Conservation (phyloP, 2,113 vertebrate genomes). For the Manacus vitellinus region DNA sequence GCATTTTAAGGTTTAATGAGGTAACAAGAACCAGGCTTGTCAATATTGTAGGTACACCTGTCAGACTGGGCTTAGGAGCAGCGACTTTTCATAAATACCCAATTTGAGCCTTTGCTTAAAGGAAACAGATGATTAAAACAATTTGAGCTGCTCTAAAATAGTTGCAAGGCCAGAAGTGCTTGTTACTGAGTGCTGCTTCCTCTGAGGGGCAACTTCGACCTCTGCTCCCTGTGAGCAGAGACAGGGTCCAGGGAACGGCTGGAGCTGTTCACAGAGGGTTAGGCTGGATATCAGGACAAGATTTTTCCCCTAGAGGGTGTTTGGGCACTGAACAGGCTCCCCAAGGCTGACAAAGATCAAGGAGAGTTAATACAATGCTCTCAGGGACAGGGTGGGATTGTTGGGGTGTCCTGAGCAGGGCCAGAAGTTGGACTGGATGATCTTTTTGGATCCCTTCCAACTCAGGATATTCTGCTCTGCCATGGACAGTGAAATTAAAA, state of each 20-base stretch:
- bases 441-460: background rate
- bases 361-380: accelerated
- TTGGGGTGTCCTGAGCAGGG: background rate
- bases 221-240: background rate
- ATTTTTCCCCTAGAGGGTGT: background rate
- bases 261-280: accelerated
- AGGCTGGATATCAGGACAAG: accelerated
- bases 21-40: background rate
- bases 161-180: background rate
- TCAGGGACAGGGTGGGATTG: background rate
- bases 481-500: background rate
- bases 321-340: background rate
- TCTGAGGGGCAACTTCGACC: accelerated
- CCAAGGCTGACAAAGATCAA: background rate
- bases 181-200: background rate
- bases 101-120: background rate
- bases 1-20: background rate
- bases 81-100: background rate
- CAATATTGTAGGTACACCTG: background rate
- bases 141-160: background rate
- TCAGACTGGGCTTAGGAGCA: background rate
- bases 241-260: background rate
- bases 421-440: accelerated
- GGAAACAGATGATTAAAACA: background rate
- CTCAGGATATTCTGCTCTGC: background rate